A percentile compares a stretch with the other conserved stretches of the same genome.
Evolutionary conservation across 2,888 invertebrate genomes (phyloP).

Genomic region (Drosophila neotestacea): DNA sequence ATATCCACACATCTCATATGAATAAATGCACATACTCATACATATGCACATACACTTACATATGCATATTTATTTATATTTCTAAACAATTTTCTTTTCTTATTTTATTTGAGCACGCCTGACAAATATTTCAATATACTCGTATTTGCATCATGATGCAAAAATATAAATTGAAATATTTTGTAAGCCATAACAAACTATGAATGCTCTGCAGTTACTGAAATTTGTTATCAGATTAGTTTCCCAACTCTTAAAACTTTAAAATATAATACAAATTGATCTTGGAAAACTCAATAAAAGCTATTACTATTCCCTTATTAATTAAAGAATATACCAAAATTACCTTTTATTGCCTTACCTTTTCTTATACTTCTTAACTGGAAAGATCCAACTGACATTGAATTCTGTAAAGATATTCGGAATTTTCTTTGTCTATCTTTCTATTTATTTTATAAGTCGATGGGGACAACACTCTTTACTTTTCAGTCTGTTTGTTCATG

Average conservation of each 20-base stretch:
- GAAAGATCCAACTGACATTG: too few relatives aligned
- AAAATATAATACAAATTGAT: too few relatives aligned
- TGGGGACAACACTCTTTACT: too few relatives aligned
- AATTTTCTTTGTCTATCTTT: too few relatives aligned
- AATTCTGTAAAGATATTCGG: too few relatives aligned
- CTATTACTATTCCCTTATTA: too few relatives aligned
- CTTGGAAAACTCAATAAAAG: too few relatives aligned
- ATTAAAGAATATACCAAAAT: too few relatives aligned
- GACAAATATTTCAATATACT: constrained; percentile 55
- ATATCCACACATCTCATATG: constrained; percentile 25
- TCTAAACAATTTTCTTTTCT: constrained; percentile 60
- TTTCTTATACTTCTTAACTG: too few relatives aligned
- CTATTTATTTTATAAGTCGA: too few relatives aligned
- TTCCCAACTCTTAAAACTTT: too few relatives aligned
- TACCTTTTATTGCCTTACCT: too few relatives aligned
- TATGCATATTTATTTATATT: constrained; percentile 32
- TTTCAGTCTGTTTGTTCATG: background rate
- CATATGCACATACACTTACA: constrained; percentile 2
- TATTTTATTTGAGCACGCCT: constrained; percentile 47
- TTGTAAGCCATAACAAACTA: background rate
- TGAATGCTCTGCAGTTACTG: constrained; percentile 20
- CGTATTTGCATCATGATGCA: constrained; percentile 39
- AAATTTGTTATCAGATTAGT: background rate
- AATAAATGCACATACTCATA: background rate
- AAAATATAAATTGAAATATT: constrained; percentile 28